Conservation (phyloP, 2,888 invertebrate genomes). For the Trachelus iudaicus region DNA sequence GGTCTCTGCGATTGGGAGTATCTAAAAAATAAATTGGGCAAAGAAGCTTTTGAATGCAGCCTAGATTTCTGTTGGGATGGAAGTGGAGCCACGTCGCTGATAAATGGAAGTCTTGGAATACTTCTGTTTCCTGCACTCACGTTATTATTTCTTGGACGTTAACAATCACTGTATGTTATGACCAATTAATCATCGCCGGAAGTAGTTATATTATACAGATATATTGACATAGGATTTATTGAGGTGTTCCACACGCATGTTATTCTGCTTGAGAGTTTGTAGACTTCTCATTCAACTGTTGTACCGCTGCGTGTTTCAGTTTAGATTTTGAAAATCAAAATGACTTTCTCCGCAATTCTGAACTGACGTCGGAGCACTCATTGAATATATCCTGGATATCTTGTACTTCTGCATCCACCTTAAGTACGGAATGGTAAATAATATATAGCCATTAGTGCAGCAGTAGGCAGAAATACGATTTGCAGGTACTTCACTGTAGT, state of each 20-base stretch:
- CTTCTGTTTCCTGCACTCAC: neutral
- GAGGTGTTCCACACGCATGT: neutral
- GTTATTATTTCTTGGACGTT: neutral
- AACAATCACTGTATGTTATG: neutral
- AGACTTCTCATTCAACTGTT: neutral
- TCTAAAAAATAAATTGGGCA: constrained; percentile 71
- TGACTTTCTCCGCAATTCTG: neutral
- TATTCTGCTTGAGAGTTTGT: neutral
- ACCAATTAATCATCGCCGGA: neutral
- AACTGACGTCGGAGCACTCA: neutral
- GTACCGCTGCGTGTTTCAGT: neutral
- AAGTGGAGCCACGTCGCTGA: constrained; percentile 35
- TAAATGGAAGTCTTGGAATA: neutral
- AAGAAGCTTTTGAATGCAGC: constrained; percentile 70
- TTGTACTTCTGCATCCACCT: neutral
- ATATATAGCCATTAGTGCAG: neutral
- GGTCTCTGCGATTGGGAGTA: constrained; percentile 83
- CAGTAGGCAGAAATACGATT: neutral
- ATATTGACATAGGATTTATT: neutral
- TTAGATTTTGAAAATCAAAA: neutral
- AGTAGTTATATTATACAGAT: neutral
- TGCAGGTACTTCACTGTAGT: neutral
- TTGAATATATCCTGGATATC: neutral
- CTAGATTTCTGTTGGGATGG: constrained; percentile 69
- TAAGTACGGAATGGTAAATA: neutral